Evolutionary conservation across 2,113 vertebrate species (phyloP).

Genomic region (Hypanus sabinus): DNA sequence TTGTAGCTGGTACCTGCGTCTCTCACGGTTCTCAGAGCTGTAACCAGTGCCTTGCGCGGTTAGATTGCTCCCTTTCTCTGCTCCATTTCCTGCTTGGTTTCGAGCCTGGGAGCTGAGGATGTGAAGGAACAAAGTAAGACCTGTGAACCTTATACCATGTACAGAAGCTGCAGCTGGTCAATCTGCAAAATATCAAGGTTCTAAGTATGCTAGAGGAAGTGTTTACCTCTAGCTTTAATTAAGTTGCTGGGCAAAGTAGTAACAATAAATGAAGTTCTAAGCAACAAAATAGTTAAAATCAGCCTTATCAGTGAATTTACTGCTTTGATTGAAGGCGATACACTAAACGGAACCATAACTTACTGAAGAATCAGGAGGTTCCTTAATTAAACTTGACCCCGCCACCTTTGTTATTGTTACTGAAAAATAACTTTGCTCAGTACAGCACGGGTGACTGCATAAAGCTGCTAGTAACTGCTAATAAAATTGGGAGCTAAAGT

Average conservation of each 20-base stretch:
- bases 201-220: background rate
- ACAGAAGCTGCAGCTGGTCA: background rate
- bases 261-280: background rate
- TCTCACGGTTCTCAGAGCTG: constrained; percentile 5
- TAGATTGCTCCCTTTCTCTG: constrained; percentile 5
- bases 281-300: background rate
- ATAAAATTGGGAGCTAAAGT: no score
- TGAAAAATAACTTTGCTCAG: no score
- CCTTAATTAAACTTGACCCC: background rate
- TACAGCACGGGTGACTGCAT: no score
- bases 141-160: background rate
- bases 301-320: background rate
- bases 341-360: background rate
- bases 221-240: background rate
- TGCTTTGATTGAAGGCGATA: background rate
- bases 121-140: background rate
- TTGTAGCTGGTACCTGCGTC: constrained; percentile 5
- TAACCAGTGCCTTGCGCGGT: background rate
- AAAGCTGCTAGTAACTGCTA: no score
- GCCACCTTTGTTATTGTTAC: background rate
- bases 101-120: constrained; percentile 5
- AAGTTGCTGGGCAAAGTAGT: background rate
- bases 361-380: background rate
- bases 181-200: background rate
- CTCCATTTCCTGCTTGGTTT: constrained; percentile 6